phyloP scores from a whole-genome alignment of 2,113 vertebrate species.

The Pelmatolapia mariae region DNA sequence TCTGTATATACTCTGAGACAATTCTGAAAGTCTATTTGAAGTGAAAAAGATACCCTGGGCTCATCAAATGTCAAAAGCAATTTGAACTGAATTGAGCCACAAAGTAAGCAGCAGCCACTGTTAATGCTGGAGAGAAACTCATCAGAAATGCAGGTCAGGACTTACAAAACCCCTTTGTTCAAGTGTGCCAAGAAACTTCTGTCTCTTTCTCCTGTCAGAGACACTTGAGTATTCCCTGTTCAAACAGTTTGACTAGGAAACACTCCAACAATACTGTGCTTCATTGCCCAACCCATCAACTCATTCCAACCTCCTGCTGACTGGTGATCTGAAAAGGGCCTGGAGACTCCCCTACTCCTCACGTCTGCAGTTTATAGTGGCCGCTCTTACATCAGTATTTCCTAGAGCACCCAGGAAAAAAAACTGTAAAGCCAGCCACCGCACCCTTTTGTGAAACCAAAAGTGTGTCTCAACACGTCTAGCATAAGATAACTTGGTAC shows the following conservation, averaged over 20 bases:
- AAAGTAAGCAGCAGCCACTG: constrained; percentile 1
- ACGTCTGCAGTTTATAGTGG: neutral
- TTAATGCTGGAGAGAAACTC: constrained; percentile 1
- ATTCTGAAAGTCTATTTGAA: neutral
- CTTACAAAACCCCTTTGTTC: constrained; percentile 27
- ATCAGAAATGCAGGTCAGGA: constrained; percentile 30
- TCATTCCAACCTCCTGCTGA: neutral
- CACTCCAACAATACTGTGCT: constrained; percentile 5
- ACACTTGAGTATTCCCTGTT: constrained; percentile 21
- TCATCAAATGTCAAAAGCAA: neutral
- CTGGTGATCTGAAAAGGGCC: neutral
- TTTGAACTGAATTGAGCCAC: neutral
- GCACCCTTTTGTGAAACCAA: neutral
- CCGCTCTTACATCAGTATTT: neutral
- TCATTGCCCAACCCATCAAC: constrained; percentile 10
- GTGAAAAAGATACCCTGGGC: neutral
- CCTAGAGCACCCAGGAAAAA: neutral
- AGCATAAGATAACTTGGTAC: neutral
- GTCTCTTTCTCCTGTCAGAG: constrained; percentile 29
- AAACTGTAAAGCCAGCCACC: neutral
- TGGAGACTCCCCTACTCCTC: neutral
- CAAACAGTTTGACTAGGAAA: constrained; percentile 33
- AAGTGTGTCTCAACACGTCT: neutral
- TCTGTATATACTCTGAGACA: neutral
- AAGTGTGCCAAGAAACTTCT: constrained; percentile 30